A percentile compares a stretch with the other conserved stretches of the same genome.
phyloP scores from a whole-genome alignment of 2,888 invertebrate genomes.

The Leptinotarsa tumamoca region DNA sequence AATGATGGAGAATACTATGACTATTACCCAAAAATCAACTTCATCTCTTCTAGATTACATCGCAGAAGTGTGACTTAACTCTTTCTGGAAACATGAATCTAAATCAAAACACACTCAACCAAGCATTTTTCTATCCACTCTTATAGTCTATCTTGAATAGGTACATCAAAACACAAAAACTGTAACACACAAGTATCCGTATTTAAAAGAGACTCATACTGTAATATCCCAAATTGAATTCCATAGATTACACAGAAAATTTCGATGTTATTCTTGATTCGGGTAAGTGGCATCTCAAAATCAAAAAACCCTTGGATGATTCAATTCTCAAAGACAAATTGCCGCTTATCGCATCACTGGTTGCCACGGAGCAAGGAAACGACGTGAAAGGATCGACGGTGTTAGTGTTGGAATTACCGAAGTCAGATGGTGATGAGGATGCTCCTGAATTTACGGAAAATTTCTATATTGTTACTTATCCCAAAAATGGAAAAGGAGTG shows the following conservation, averaged over 20 bases:
- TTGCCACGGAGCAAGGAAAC: constrained; percentile 26
- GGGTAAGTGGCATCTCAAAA: constrained; percentile 34
- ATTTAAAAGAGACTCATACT: background rate
- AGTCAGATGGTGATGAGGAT: background rate
- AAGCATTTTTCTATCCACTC: no score
- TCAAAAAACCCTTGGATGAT: constrained; percentile 30
- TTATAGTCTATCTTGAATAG: no score
- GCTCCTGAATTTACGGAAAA: constrained; percentile 15
- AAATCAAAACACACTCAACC: no score
- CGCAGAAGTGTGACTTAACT: no score
- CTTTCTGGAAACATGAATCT: no score
- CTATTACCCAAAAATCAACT: no score
- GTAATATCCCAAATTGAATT: constrained; percentile 2
- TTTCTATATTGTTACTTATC: constrained; percentile 23
- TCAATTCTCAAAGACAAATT: constrained; percentile 22
- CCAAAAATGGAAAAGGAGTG: background rate
- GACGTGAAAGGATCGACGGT: constrained; percentile 19
- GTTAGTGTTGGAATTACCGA: constrained; percentile 27
- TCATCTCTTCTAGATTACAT: no score
- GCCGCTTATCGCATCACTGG: constrained; percentile 30
- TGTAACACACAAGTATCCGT: background rate
- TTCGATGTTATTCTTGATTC: constrained; percentile 31
- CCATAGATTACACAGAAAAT: constrained; percentile 34
- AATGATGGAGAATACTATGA: no score
- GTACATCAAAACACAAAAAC: no score